These are phyloP conservation scores for Alsophila aescularia DNA, from an alignment of 2,888 invertebrate species.

Conservation along the genomic window DNA sequence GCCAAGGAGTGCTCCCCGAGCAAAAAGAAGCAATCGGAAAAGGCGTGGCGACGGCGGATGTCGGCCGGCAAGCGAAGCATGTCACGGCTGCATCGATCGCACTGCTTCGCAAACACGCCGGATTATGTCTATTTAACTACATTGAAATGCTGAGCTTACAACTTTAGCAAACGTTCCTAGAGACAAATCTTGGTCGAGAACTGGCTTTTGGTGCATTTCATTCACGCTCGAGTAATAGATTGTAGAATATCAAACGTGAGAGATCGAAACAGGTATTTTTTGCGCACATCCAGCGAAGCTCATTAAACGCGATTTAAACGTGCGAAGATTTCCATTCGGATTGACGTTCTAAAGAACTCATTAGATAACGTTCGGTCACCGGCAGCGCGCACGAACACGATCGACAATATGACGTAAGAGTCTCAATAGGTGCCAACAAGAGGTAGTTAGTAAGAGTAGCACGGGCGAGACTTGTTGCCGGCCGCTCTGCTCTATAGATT, in stretches of 20 bases:
- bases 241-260: slow-evolving; percentile 62
- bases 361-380: slow-evolving; percentile 59
- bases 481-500: slow-evolving; percentile 58
- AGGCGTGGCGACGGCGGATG: slow-evolving; percentile 58
- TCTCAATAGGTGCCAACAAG: slow-evolving; percentile 73
- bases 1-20: slow-evolving; percentile 36
- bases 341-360: slow-evolving; percentile 64
- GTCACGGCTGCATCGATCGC: slow-evolving; percentile 36
- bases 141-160: not conserved
- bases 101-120: slow-evolving; percentile 39
- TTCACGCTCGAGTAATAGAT: slow-evolving; percentile 61
- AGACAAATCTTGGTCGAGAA: slow-evolving; percentile 33
- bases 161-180: slow-evolving; percentile 30
- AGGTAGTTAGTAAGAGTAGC: slow-evolving; percentile 56
- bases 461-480: slow-evolving; percentile 47
- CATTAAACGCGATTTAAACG: slow-evolving; percentile 64
- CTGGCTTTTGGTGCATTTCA: slow-evolving; percentile 31
- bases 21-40: slow-evolving; percentile 58
- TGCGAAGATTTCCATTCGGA: slow-evolving; percentile 58
- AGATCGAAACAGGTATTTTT: slow-evolving; percentile 54
- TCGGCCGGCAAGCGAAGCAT: slow-evolving; percentile 52
- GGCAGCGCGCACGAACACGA: slow-evolving; percentile 43
- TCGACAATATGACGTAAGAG: slow-evolving; percentile 66
- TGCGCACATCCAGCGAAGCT: slow-evolving; percentile 49
- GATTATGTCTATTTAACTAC: slow-evolving; percentile 35